Conservation (phyloP, 2,797 vertebrate genomes). For the Capromys pilorides region DNA sequence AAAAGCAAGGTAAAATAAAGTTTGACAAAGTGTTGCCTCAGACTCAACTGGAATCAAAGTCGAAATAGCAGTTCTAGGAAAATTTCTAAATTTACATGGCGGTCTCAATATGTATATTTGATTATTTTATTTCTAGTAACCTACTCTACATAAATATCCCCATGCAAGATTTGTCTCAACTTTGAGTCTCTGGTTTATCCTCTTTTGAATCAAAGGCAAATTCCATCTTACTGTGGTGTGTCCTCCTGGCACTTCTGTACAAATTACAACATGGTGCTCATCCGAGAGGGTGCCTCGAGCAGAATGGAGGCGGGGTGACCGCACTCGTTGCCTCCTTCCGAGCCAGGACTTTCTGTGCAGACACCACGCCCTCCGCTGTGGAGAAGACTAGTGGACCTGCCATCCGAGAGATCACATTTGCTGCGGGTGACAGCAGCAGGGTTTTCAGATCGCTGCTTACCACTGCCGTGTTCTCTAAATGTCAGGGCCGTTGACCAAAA, state of each 20-base stretch:
- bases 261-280: background rate
- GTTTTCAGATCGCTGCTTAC: slow-evolving; percentile 15
- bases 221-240: background rate
- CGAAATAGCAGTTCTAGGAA: background rate
- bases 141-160: background rate
- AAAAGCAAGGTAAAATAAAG: background rate
- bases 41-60: background rate
- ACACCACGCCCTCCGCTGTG: background rate
- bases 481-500: background rate
- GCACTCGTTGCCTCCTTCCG: rapidly evolving
- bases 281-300: background rate
- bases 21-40: background rate
- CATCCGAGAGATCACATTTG: background rate
- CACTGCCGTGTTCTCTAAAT: background rate
- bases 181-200: background rate
- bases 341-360: background rate
- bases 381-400: background rate
- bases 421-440: background rate
- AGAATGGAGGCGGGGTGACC: background rate
- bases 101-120: background rate
- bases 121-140: background rate
- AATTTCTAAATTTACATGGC: background rate
- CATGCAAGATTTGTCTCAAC: background rate
- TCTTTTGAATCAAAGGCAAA: background rate
- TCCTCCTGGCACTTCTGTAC: background rate